Evolutionary conservation across 2,113 vertebrate genomes (phyloP).

Genomic region (Zosterops borbonicus): DNA sequence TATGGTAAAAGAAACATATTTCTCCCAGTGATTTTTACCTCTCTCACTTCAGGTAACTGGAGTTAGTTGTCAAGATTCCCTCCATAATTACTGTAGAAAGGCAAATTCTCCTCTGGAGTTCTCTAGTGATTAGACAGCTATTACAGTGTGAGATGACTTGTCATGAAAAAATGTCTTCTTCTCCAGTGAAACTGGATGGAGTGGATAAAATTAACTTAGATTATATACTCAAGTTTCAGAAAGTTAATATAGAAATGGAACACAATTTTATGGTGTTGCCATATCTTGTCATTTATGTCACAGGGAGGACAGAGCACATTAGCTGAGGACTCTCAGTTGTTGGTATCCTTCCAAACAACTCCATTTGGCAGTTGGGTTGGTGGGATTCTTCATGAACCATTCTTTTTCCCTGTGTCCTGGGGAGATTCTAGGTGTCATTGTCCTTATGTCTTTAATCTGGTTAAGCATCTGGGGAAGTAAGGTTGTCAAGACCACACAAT

Average conservation of each 20-base stretch:
- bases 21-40: background rate
- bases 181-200: background rate
- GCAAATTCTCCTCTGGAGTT: background rate
- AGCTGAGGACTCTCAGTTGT: background rate
- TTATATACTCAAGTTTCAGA: background rate
- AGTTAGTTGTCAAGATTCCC: background rate
- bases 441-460: background rate
- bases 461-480: background rate
- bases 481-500: background rate
- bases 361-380: rapidly evolving
- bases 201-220: background rate
- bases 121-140: background rate
- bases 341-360: background rate
- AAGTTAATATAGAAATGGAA: background rate
- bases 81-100: background rate
- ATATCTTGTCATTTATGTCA: background rate
- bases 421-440: background rate
- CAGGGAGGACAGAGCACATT: background rate
- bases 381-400: background rate
- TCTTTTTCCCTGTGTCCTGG: background rate
- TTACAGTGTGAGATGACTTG: background rate
- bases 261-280: background rate
- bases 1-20: background rate
- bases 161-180: background rate
- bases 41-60: background rate